Evolutionary conservation across 2,113 vertebrate genomes (phyloP), one percentile per base, ranked within the genome.

Genomic region (Neotragus pygmaeus): DNA sequence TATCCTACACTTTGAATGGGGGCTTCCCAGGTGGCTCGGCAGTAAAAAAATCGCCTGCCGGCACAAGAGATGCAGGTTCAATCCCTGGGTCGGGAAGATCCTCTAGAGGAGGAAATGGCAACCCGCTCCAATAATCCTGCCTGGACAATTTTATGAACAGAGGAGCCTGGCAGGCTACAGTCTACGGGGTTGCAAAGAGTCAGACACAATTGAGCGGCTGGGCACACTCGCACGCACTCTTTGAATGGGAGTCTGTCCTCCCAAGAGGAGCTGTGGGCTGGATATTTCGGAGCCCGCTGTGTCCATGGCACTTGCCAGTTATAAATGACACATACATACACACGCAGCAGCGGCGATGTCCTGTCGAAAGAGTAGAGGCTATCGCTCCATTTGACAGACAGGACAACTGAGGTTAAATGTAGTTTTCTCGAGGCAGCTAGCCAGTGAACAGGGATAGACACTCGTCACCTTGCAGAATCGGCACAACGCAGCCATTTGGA

Each of bases 231-330:
- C 36, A 6, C 0, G 1, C 66, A 47, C 85, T 13, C 5, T n/a
- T 1, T 45, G 53, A 36, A 47, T 6, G 30, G 53, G 25, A 45
- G 19, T 39, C 7, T 8, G 47, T 64, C 88, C n/a, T 13, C 2
- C 43, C 27, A 6, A 8, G 55, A 58, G 51, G 43, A 5, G 17
- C 47, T 23, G 19, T 11, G 49, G 55, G 39, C 45, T 19, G 21
- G 3, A 2, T 1, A 17, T 13, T 2, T 3, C 3, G 0, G 21
- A 43, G 25, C 11, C 15, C 25, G 1, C 2, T 2, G 5, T 6
- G 21, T 8, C 64, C 14, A 2, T 1, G 25, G 2, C 8, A 15
- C 43, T 7, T 36, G 30, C 58, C 85, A 49, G 2, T 57, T 21
- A 21, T 16, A 13, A 80, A 17, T 14, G 16, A 5, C 47, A 11